phyloP scores from a whole-genome alignment of 2,113 vertebrate species.

The Sander lucioperca region DNA sequence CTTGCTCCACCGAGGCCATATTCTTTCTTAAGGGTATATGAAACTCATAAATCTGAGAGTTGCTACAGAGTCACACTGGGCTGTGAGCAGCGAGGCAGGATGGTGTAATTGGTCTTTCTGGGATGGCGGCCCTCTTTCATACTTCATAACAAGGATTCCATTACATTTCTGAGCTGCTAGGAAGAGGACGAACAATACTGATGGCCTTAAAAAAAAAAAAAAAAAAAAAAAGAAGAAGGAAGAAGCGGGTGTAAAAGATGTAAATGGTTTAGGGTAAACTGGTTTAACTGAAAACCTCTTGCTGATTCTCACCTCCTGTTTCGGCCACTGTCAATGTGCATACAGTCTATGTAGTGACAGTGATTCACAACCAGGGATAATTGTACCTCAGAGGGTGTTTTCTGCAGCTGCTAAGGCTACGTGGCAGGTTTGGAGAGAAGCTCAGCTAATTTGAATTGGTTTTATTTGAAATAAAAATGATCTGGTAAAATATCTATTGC shows the following conservation, averaged over 20 bases:
- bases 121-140: constrained; percentile 62
- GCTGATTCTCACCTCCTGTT: background rate
- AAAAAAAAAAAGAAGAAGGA: background rate
- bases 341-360: background rate
- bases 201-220: background rate
- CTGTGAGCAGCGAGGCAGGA: constrained; percentile 58
- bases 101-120: constrained; percentile 77
- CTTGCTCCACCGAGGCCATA: constrained; percentile 89
- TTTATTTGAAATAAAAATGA: background rate
- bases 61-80: constrained; percentile 66
- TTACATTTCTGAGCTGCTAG: constrained; percentile 43
- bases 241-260: background rate
- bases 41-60: constrained; percentile 90
- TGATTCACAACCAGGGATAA: background rate
- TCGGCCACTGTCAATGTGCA: background rate
- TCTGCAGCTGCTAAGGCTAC: background rate
- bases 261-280: background rate
- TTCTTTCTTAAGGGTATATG: constrained; percentile 90
- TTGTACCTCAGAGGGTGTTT: background rate
- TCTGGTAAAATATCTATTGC: background rate
- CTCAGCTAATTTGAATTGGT: background rate
- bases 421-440: background rate
- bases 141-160: constrained; percentile 68
- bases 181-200: background rate
- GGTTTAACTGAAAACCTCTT: background rate